Evolutionary conservation across 1,140 invertebrate species (phyloP).

Genomic region (Drosophila elegans): DNA sequence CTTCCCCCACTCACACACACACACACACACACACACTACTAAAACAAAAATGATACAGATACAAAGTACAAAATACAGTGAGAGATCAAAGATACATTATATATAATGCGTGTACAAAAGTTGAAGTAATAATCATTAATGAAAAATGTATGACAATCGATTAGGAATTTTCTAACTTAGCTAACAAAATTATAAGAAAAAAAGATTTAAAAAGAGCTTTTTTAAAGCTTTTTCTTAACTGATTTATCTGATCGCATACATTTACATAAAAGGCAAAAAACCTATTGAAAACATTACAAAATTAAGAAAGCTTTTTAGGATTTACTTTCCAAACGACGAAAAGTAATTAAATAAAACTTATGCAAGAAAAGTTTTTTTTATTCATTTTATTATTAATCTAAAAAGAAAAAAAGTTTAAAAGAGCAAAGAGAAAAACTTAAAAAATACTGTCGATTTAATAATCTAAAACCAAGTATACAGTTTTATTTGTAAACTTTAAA

Average conservation of each 20-base stretch:
- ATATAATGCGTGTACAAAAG: constrained; percentile 84
- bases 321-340: no score
- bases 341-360: no score
- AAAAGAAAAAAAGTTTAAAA: constrained; percentile 6
- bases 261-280: constrained; percentile 2
- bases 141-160: constrained; percentile 20
- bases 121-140: constrained; percentile 34
- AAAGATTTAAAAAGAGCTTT: neutral
- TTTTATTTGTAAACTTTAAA: neutral
- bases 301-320: no score
- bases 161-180: neutral
- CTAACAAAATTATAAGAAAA: neutral
- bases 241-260: neutral
- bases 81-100: constrained; percentile 83
- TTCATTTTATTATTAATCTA: neutral
- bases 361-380: neutral
- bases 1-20: constrained; percentile 4
- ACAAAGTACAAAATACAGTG: constrained; percentile 22
- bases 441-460: no score
- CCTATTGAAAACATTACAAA: no score
- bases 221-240: neutral
- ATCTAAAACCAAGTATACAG: no score
- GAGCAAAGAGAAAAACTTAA: constrained; percentile 4
- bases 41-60: constrained; percentile 16
- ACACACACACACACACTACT: constrained; percentile 9